phyloP scores from a whole-genome alignment of 2,113 vertebrate genomes.

The Crotalus tigris region DNA sequence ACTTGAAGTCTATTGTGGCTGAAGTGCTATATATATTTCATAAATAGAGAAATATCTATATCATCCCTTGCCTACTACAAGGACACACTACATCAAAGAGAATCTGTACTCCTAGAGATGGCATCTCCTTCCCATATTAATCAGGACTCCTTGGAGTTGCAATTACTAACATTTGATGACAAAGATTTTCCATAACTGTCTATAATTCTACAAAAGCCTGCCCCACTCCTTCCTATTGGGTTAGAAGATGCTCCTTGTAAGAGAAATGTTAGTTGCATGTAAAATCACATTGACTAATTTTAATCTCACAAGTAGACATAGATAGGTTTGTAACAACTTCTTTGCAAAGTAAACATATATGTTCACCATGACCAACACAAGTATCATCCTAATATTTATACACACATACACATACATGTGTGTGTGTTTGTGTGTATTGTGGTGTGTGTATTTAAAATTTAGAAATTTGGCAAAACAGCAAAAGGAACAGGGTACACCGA shows the following conservation, averaged over 20 bases:
- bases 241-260: neutral
- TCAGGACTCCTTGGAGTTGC: neutral
- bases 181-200: neutral
- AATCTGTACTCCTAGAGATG: neutral
- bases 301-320: constrained; percentile 16
- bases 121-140: neutral
- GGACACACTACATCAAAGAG: neutral
- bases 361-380: too few relatives aligned
- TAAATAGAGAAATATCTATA: neutral
- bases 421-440: too few relatives aligned
- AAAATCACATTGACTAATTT: neutral
- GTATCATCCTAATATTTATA: too few relatives aligned
- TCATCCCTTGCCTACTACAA: neutral
- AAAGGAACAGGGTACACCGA: too few relatives aligned
- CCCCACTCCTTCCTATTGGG: neutral
- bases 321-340: neutral
- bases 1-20: neutral
- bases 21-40: neutral
- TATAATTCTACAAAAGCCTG: neutral
- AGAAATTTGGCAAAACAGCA: neutral
- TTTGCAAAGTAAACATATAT: neutral
- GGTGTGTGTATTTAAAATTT: neutral
- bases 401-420: neutral
- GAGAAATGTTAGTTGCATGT: neutral
- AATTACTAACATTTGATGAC: neutral